Base-by-base conservation (phyloP, 2,113 vertebrate species). In the Galeopterus variegatus region DNA sequence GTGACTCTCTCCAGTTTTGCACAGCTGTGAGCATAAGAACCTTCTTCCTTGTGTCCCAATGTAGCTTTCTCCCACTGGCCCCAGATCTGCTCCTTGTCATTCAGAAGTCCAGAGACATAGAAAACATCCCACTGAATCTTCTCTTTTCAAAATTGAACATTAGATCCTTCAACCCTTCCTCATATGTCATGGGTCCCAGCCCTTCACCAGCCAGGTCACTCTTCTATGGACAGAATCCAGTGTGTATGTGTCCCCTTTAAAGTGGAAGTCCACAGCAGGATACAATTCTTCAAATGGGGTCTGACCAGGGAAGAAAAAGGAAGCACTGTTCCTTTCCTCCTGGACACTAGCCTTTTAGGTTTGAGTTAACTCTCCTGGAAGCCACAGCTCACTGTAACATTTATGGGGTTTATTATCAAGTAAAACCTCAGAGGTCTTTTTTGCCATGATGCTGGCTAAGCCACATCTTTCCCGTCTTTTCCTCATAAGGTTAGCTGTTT, bases 311-410 rank as follows among this genome's bases (percentile, higher is more conserved):
- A 72, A 88, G 23, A 90, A 86, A n/a, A 96, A 70, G n/a, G 11
- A 3, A 93, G 11, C 19, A 85, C 19, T 93, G 14, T 58, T 15
- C 23, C 5, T 8, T 81, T 87, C 14, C n/a, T 81, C 15, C 11
- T 70, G 77, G 56, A 77, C 19, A 65, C 73, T 93, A 86, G 33
- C 11, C 8, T 80, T 80, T 28, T 72, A 41, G 21, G 15, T 54
- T 69, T 86, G 41, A 89, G 81, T 81, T 58, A 96, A 81, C 28
- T 95, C 50, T 93, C 15, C 52, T 69, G 72, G 33, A 17, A 93
- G 58, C 48, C 26, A 79, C 19, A 88, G 8, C 21, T 88, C 64
- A 93, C 9, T 54, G 33, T 73, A 75, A 79, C 28, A 84, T 58
- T 72, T 88, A 77, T 56, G 17, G 26, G 26, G 12, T 87, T 60